Base-by-base conservation (phyloP, 35 echinoderm and acorn worm species). In the Strongylocentrotus purpuratus region DNA sequence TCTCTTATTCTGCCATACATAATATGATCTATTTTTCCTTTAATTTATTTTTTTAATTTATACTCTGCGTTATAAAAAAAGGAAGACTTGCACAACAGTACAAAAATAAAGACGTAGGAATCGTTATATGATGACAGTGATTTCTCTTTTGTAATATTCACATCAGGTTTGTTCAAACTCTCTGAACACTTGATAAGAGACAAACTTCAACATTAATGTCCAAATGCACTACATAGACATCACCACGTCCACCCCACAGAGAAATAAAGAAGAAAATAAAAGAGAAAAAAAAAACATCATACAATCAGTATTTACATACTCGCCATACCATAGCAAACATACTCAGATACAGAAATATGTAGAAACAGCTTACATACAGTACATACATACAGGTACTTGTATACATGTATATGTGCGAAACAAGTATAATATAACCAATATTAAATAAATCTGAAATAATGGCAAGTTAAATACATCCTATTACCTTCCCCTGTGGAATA, bases 321-420 rank as follows among this genome's bases (percentile, higher is more conserved):
- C 31, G n/a, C 91, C 91, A 55, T 93, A 93, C 46, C 91, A 18
- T 93, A 25, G 25, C 18, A 55, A 17, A 46, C 46, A 58, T 93
- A 91, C 41, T 32, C 89, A 45, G 89, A 91, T 91, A 93, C 41
- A 93, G 46, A 93, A 93, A 93, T 93, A 93, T 58, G 91, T 58
- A 93, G 48, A 93, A 48, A 93, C n/a, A 93, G 58, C 12, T 89
- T 17, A 89, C 87, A 89, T 86, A 55, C 50, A 55, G 45, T 17
- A 89, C 87, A 89, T 86, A 55, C 50, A 55, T 55, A 55, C 50
- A 55, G 10, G 50, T 55, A 55, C 50, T 14, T 41, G 35, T 41
- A 41, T 41, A n/a, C 20, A 70, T 28, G 20, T 70, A 71, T 55
- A 25, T 25, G 28, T 78, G 65, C 65, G n/a, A 78, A 78, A 78